phyloP scores from a whole-genome alignment of 2,888 invertebrate species.

The Rosalia funebris region DNA sequence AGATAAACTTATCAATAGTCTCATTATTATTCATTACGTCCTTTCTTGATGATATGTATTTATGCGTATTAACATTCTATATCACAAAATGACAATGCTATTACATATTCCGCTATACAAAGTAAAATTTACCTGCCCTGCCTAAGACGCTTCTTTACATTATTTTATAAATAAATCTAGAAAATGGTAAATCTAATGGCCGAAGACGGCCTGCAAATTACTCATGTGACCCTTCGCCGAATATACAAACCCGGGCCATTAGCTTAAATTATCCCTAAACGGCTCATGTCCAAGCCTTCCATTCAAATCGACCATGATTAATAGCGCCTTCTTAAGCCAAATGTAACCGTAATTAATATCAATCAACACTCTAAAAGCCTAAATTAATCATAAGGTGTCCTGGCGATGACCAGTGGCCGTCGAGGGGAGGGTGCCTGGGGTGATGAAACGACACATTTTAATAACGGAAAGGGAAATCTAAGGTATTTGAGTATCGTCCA shows the following conservation, averaged over 20 bases:
- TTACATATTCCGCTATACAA: no score
- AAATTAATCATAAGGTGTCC: constrained; percentile 45
- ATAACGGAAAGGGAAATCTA: background rate
- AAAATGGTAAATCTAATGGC: constrained; percentile 14
- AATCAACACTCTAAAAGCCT: constrained; percentile 44
- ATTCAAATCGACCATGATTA: constrained; percentile 45
- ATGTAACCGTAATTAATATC: constrained; percentile 48
- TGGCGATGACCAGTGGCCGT: constrained; percentile 10
- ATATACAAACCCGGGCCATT: constrained; percentile 36
- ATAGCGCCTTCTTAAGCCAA: constrained; percentile 39
- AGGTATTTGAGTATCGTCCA: no score
- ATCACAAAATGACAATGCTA: no score
- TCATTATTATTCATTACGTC: no score
- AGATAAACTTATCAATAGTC: no score
- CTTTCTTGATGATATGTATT: no score
- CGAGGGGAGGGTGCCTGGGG: background rate
- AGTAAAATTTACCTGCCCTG: no score
- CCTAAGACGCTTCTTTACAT: no score
- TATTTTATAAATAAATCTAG: no score
- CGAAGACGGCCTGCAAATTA: constrained; percentile 14
- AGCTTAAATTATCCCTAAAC: constrained; percentile 41
- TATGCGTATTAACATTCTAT: no score
- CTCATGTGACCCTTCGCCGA: constrained; percentile 30
- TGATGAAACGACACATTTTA: constrained; percentile 7
- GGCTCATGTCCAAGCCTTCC: constrained; percentile 37